Percentiles rank a stretch among this genome's conserved stretches.
phyloP scores from a whole-genome alignment of 2,113 vertebrate genomes.

The Lamprologus sp. region DNA sequence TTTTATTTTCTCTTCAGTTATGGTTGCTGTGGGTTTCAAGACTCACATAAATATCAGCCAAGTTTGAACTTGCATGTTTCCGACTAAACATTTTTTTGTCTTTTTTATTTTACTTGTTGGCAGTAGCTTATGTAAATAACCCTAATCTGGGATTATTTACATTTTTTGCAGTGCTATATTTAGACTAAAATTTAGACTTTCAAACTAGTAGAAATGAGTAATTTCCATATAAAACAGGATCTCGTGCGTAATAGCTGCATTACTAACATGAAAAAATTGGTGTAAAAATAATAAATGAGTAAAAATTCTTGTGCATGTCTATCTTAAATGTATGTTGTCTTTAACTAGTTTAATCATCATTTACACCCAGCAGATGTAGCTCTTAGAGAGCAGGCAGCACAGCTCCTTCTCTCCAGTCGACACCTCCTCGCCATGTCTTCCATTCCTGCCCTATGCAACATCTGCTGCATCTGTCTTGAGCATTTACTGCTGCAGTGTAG shows the following conservation, averaged over 20 bases:
- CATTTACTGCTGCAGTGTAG: conserved; percentile 52
- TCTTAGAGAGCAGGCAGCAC: conserved; percentile 48
- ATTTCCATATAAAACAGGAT: not conserved
- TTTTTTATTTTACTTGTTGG: not conserved
- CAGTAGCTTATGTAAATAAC: not conserved
- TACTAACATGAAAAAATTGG: not conserved
- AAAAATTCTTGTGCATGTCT: not conserved
- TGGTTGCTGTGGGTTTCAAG: not conserved
- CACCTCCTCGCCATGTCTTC: conserved; percentile 80
- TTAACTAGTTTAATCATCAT: not conserved
- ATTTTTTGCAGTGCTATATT: not conserved
- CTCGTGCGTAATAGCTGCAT: not conserved
- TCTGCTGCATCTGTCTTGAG: conserved; percentile 80
- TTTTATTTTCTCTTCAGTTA: not conserved
- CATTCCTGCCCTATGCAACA: conserved; percentile 77
- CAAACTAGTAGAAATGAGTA: rapidly evolving
- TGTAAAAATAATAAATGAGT: not conserved
- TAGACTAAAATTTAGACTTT: not conserved
- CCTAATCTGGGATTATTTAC: not conserved
- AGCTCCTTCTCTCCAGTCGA: conserved; percentile 57
- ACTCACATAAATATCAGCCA: not conserved
- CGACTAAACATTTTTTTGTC: not conserved
- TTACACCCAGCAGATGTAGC: not conserved
- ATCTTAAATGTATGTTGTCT: not conserved
- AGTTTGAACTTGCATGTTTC: not conserved